Conservation (phyloP, 1,140 invertebrate genomes). For the Agrilus planipennis region DNA sequence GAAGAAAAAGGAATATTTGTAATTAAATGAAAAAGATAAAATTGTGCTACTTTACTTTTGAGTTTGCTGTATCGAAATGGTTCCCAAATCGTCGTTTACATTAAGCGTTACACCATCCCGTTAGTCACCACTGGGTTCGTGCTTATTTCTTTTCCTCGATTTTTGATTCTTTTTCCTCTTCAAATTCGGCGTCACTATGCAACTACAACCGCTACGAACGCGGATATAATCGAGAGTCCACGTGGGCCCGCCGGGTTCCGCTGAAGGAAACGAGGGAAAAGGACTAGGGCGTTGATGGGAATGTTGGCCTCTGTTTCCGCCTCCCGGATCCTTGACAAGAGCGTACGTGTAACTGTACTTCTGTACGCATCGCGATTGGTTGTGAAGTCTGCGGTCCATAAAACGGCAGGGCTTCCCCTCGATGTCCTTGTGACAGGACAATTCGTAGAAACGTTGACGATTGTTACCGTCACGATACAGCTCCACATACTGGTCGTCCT, state of each 20-base stretch:
- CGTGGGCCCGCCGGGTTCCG: constrained; percentile 36
- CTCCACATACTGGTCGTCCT: constrained; percentile 56
- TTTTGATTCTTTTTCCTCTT: constrained; percentile 20
- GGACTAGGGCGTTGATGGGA: constrained; percentile 32
- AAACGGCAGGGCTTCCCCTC: constrained; percentile 63
- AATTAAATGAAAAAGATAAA: no score
- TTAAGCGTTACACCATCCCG: no score
- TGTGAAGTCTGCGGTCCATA: constrained; percentile 53
- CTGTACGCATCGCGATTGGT: constrained; percentile 66
- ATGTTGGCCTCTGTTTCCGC: constrained; percentile 11
- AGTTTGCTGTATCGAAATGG: no score
- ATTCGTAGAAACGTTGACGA: constrained; percentile 62
- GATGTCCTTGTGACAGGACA: constrained; percentile 59
- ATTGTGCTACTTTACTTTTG: no score
- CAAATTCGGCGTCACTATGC: constrained; percentile 44
- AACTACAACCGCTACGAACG: constrained; percentile 71
- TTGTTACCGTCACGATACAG: constrained; percentile 60
- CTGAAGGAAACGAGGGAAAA: constrained; percentile 39
- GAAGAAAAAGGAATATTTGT: no score
- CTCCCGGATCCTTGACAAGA: constrained; percentile 45
- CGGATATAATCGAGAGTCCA: constrained; percentile 66
- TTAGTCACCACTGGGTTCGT: constrained; percentile 1
- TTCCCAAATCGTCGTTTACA: no score
- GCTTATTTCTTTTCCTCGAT: background rate
- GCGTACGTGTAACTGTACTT: constrained; percentile 78